Conservation (phyloP, 2,888 invertebrate species). For the Heliconius erato region DNA sequence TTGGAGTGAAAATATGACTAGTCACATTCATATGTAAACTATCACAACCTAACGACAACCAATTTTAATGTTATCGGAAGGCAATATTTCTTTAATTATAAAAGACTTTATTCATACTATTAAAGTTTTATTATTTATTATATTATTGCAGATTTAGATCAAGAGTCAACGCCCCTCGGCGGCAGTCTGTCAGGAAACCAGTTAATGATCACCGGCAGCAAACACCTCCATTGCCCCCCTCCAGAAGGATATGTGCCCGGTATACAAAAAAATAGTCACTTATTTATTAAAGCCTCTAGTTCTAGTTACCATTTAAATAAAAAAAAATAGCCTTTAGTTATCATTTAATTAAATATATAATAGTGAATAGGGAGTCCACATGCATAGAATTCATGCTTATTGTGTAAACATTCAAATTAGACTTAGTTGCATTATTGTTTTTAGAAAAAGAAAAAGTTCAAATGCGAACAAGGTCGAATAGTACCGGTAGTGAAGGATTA, state of each 20-base stretch:
- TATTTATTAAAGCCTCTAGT: slow-evolving; percentile 10
- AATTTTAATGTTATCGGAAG: no score
- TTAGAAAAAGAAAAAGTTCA: slow-evolving; percentile 84
- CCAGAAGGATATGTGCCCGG: slow-evolving; percentile 87
- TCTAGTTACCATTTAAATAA: background rate
- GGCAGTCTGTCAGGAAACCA: slow-evolving; percentile 91
- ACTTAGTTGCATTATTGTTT: slow-evolving; percentile 56
- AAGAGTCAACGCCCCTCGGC: slow-evolving; percentile 74
- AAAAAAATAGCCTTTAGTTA: background rate
- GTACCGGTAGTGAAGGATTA: slow-evolving; percentile 86
- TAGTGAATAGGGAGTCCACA: background rate
- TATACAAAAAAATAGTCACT: slow-evolving; percentile 53
- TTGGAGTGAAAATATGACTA: no score
- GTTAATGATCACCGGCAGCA: slow-evolving; percentile 91
- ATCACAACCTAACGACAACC: no score
- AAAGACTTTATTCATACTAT: no score
- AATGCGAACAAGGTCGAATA: slow-evolving; percentile 85
- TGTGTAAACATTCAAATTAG: slow-evolving; percentile 29
- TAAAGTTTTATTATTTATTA: no score
- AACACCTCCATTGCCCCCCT: slow-evolving; percentile 91
- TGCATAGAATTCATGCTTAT: slow-evolving; percentile 36
- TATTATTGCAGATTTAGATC: slow-evolving; percentile 77
- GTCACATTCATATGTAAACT: no score
- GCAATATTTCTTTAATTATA: no score
- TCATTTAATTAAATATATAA: background rate